These are phyloP conservation scores for Drosophila mettleri DNA, from an alignment of 2,888 invertebrate genomes.

Conservation along the genomic window DNA sequence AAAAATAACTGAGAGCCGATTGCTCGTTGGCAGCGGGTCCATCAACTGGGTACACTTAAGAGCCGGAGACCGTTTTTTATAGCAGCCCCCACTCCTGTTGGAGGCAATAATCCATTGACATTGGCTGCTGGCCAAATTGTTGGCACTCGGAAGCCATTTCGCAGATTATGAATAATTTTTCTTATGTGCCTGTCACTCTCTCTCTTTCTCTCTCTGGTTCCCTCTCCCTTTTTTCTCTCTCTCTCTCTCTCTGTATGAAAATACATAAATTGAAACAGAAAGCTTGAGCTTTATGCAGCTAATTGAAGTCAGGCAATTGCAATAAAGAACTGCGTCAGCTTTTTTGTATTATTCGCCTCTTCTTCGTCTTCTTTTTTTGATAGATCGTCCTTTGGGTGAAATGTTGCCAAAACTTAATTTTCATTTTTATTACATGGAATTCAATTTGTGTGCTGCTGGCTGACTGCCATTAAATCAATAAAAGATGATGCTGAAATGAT, in stretches of 20 bases:
- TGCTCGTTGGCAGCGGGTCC: conserved; percentile 33
- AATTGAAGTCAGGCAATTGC: conserved; percentile 62
- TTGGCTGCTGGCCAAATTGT: conserved; percentile 70
- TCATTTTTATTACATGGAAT: conserved; percentile 45
- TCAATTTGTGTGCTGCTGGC: conserved; percentile 51
- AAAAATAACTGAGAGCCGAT: background rate
- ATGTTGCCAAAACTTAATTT: conserved; percentile 33
- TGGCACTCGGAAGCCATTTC: conserved; percentile 70
- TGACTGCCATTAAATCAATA: conserved; percentile 49
- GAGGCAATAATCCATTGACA: conserved; percentile 69
- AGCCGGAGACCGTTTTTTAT: conserved; percentile 19
- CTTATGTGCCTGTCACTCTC: conserved; percentile 1
- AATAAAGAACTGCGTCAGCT: conserved; percentile 26
- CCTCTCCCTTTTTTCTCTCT: background rate
- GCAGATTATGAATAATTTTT: conserved; percentile 68
- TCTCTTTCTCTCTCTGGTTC: background rate
- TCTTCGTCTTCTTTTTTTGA: conserved; percentile 34
- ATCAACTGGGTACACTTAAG: conserved; percentile 30
- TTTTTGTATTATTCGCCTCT: too few species aligned
- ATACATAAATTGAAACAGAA: conserved; percentile 74
- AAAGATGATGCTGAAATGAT: conserved; percentile 14
- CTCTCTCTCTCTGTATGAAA: conserved; percentile 45
- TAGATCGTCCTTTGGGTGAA: conserved; percentile 48
- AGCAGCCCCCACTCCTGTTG: conserved; percentile 8
- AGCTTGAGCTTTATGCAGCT: conserved; percentile 72